Base-by-base conservation (phyloP, 2,797 vertebrate genomes). In the Parotocinclus haroldoi region DNA sequence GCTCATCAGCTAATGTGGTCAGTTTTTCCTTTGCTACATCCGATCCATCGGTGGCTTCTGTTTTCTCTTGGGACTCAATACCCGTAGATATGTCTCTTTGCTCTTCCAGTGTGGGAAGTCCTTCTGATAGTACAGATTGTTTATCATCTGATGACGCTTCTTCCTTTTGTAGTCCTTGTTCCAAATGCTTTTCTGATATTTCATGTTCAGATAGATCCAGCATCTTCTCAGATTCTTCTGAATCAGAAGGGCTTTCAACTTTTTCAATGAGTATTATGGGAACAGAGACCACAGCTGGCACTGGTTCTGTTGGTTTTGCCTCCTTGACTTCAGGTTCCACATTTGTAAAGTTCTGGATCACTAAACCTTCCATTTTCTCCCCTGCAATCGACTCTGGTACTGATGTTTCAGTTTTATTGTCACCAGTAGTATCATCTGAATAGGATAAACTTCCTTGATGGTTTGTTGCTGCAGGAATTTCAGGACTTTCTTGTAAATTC, bases 11-110 rank as follows among this genome's bases (percentile, higher is more conserved):
- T 36, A 39, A 16, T 7, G 51, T 16, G 44, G 44, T 58, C 9
- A 1, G 38, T 56, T 58, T 78, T 46, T 75, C 83, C 14, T 85
- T 82, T 18, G 80, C 82, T 17, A 65, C 53, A 83, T 78, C 76
- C 78, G 81, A 71, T 83, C 78, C 9, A 19, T 70, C 48, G 49
- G 81, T 76, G 61, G 73, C 79, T 44, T 74, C 77, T 0, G 80
- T 74, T 55, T 74, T 64, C 0, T 55, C 54, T 60, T 11, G 50
- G 14, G 58, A 44, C 0, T 12, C 13, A 48, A n/a, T 58, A 37
- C n/a, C 48, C 39, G 68, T 36, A 56, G 39, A 63, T 39, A 17
- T 53, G 11, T 40, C 54, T 45, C 10, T 45, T 27, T 66, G 48
- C 58, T 68, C 52, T 27, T 70, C 63, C 44, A 75, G 76, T 63